Evolutionary conservation across 2,888 invertebrate species (phyloP).

Genomic region (Drosophila bunnanda): DNA sequence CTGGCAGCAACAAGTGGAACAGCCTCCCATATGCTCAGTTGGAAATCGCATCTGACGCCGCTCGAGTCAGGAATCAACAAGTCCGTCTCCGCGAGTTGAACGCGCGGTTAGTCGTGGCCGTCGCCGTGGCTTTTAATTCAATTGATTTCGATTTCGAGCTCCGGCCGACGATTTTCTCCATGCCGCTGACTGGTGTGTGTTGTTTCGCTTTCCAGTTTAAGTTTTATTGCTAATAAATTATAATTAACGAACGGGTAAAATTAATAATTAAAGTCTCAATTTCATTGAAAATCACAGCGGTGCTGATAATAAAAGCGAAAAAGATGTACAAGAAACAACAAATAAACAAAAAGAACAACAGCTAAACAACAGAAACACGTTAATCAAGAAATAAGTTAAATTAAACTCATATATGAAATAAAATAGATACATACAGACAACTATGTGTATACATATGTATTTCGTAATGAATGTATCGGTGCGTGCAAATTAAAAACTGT

Average conservation of each 20-base stretch:
- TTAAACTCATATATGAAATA: constrained; percentile 32
- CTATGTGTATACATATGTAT: not conserved
- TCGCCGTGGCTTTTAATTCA: constrained; percentile 41
- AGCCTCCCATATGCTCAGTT: constrained; percentile 26
- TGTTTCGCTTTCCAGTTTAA: constrained; percentile 38
- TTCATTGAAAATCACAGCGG: constrained; percentile 23
- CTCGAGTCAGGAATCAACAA: constrained; percentile 9
- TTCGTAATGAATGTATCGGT: constrained; percentile 18
- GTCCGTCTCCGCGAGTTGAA: constrained; percentile 23
- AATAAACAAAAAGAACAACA: constrained; percentile 9
- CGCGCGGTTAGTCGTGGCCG: constrained; percentile 28
- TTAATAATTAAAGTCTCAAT: constrained; percentile 29
- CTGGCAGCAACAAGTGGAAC: constrained; percentile 35
- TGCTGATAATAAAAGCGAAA: constrained; percentile 20
- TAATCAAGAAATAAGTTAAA: constrained; percentile 55
- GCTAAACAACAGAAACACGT: constrained; percentile 55
- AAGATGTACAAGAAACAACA: constrained; percentile 15
- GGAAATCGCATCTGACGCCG: constrained; percentile 25
- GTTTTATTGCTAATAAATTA: constrained; percentile 57
- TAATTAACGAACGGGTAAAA: constrained; percentile 55
- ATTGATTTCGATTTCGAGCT: constrained; percentile 27
- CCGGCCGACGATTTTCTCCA: constrained; percentile 10
- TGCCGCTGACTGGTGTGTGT: constrained; percentile 17
- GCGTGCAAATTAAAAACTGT: not conserved
- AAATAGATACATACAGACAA: constrained; percentile 6